Evolutionary conservation across 2,113 vertebrate genomes (phyloP).

Genomic region (Phasianus colchicus): DNA sequence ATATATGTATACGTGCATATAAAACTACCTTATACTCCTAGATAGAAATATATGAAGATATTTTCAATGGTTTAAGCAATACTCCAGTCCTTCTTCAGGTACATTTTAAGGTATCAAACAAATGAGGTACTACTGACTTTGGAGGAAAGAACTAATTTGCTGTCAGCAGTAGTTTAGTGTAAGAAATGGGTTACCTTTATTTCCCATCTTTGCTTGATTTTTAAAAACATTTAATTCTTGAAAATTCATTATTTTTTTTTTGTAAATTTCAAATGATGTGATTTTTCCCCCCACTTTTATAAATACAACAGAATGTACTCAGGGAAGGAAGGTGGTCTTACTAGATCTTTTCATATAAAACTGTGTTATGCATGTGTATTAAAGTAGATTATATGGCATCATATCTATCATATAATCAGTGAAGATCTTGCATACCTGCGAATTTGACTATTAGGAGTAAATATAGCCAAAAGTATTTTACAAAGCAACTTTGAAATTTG

Average conservation of each 20-base stretch:
- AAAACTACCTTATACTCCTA: background rate
- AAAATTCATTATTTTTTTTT: background rate
- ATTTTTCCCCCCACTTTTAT: background rate
- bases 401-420: background rate
- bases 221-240: background rate
- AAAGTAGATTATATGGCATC: background rate
- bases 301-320: background rate
- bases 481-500: background rate
- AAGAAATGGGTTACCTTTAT: background rate
- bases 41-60: background rate
- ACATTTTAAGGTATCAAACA: background rate
- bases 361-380: background rate
- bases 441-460: background rate
- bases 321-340: background rate
- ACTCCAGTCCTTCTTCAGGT: background rate
- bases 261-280: background rate
- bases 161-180: background rate
- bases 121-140: background rate
- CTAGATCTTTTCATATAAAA: background rate
- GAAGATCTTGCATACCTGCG: background rate
- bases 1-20: rapidly evolving
- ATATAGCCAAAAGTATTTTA: background rate
- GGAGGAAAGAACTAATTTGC: background rate
- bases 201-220: background rate
- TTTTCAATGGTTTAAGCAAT: background rate